Base-by-base conservation (phyloP, 2,888 invertebrate species). In the Macropis europaea region DNA sequence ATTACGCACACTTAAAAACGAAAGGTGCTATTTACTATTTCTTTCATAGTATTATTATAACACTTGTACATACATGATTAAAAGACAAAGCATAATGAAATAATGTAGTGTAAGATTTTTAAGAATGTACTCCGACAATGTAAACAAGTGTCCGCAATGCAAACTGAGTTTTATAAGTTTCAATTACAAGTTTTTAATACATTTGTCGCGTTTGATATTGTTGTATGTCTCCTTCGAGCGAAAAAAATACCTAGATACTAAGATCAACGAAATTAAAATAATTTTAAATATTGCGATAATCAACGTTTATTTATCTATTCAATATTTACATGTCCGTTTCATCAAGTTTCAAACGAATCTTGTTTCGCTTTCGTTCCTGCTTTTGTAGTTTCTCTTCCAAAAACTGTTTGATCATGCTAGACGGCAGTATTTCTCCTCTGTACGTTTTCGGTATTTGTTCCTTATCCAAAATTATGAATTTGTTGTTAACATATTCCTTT, bases 401-500 rank as follows among this genome's bases (percentile, higher is more conserved):
- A 66, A 94, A 92, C 82, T 95, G 91, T 74, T 93, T 91, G 61
- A 95, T 94, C 75, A 94, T 92, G 87, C 93, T 93, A 84, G 93
- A 92, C 0, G 95, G 95, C 67, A 95, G 87, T 0, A 92, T 90
- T 82, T 93, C 93, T 80, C 95, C 94, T 75, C 91, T 92, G 88
- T 90, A 91, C 73, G 85, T 88, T 17, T 89, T 91, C 0, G 94
- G 94, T 59, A 94, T 84, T 0, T 93, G 93, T 0, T 91, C 92
- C 83, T 93, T 92, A 79, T 93, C 94, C 0, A 94, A 93, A 77
- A 91, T 89, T 11, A 91, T 87, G 0, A 97, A 85, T 82, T 94
- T 93, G 17, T 92, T 92, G 0, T 91, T 89, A 0, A 97, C 95
- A 87, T 95, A 95, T 52, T 92, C 87, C 76, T 94, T 94, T 0